phyloP scores from a whole-genome alignment of 1,140 invertebrate species.

The Lethrus apterus region DNA sequence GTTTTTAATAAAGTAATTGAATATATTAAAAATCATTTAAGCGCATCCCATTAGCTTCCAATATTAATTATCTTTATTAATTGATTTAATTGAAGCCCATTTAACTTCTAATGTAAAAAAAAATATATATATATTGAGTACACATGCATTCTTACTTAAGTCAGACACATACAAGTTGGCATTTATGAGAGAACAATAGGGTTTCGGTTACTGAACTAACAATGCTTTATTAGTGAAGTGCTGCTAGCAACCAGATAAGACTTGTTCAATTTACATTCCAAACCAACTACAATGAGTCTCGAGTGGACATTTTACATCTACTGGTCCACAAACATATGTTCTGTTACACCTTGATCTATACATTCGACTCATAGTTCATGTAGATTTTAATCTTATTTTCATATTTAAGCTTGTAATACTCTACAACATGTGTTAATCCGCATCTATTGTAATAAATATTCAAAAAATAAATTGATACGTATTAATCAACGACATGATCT shows the following conservation, averaged over 20 bases:
- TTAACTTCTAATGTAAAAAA: too few relatives aligned
- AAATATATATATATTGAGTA: too few relatives aligned
- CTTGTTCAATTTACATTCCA: constrained; percentile 38
- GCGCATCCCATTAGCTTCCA: too few relatives aligned
- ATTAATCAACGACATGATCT: too few relatives aligned
- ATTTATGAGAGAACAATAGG: constrained; percentile 33
- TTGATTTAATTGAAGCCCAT: too few relatives aligned
- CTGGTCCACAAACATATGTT: constrained; percentile 25
- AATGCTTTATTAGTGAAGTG: constrained; percentile 39
- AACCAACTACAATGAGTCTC: constrained; percentile 32
- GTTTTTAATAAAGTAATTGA: too few relatives aligned
- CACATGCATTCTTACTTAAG: constrained; percentile 14
- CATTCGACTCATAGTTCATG: constrained; percentile 4
- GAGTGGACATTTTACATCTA: constrained; percentile 35
- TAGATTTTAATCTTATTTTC: constrained; percentile 10
- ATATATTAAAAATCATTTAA: too few relatives aligned
- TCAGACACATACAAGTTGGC: constrained; percentile 20
- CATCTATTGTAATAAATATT: background rate
- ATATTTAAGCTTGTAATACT: constrained; percentile 6
- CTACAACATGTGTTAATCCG: constrained; percentile 12
- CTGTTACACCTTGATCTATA: constrained; percentile 20
- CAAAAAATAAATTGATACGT: too few relatives aligned
- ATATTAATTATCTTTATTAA: too few relatives aligned
- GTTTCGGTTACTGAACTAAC: constrained; percentile 35
- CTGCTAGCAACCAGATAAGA: constrained; percentile 34